Evolutionary conservation across 1,140 invertebrate species (phyloP), one percentile per base, ranked within the genome.

Genomic region (Prorops nasuta): DNA sequence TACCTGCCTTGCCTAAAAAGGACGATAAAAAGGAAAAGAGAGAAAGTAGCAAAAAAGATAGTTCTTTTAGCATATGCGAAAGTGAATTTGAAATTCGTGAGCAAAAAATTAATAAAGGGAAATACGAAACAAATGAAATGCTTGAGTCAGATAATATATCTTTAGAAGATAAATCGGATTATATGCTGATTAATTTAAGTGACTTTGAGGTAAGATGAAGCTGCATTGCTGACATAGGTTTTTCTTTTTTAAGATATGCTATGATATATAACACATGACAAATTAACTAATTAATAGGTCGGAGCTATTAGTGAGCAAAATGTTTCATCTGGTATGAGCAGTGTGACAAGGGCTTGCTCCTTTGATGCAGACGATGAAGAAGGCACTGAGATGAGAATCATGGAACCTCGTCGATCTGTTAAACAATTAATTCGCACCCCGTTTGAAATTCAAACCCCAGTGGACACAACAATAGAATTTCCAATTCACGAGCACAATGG

Each of bases 391-490:
- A 72, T 78, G 73, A 78, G 76, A 66, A 66, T 76, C 28, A 71
- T 74, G 35, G 73, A 76, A 49, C 66, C 67, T 1, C 67, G 69
- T 41, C 62, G 64, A 46, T 60, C 64, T 14, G 53, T 60, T 31
- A 73, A 76, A 28, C 83, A 81, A 64, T 82, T 82, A 54, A 79
- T 81, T 49, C 77, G 80, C 51, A 77, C 81, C 14, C 81, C 82
- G 20, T 64, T 77, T 8, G 70, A 72, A 17, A 69, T 72, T 55
- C 72, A 72, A 19, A 68, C 65, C 15, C 65, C 72, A 10, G 72
- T 77, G 38, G 74, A 78, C 40, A 65, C 66, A 3, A 60, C 68
- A 12, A 69, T 77, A 45, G 70, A 75, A 37, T 77, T 76, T 51
- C 69, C 73, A 12, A 53, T 74, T 53, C 61, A 69, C 37, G 64